Evolutionary conservation across 2,888 invertebrate genomes (phyloP).

Genomic region (Archips crataeganus): DNA sequence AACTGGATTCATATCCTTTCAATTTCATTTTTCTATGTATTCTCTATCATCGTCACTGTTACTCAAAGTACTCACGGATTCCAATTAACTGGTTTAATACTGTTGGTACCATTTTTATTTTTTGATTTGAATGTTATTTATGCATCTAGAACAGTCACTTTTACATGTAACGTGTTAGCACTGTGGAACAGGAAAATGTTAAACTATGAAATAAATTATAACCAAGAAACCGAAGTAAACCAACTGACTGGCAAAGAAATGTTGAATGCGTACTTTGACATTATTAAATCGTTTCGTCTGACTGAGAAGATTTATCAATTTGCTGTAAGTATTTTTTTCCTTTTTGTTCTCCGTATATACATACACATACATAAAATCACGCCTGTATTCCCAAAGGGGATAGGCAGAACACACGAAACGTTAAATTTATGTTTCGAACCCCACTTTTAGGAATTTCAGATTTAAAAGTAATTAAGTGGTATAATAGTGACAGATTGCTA

Average conservation of each 20-base stretch:
- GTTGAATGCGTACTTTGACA: not conserved
- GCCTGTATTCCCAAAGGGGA: too few relatives aligned
- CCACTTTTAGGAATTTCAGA: too few relatives aligned
- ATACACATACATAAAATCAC: too few relatives aligned
- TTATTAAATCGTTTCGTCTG: not conserved
- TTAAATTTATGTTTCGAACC: too few relatives aligned
- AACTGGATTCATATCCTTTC: not conserved
- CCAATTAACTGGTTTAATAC: too few relatives aligned
- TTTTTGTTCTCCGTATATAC: too few relatives aligned
- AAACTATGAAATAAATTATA: not conserved
- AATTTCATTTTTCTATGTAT: not conserved
- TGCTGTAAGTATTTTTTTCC: not conserved
- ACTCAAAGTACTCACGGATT: too few relatives aligned
- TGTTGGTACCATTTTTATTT: not conserved
- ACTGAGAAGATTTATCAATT: not conserved
- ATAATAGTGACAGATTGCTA: too few relatives aligned
- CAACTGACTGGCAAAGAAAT: not conserved
- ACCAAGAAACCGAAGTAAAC: not conserved
- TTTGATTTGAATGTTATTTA: not conserved
- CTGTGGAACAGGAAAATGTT: conserved; percentile 1
- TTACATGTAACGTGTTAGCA: not conserved
- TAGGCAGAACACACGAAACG: too few relatives aligned
- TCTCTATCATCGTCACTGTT: not conserved
- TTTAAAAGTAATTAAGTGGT: too few relatives aligned
- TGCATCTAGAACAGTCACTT: not conserved